Evolutionary conservation across 2,797 vertebrate species (phyloP), one percentile per base, ranked within the genome.

Genomic region (Chrosomus eos): DNA sequence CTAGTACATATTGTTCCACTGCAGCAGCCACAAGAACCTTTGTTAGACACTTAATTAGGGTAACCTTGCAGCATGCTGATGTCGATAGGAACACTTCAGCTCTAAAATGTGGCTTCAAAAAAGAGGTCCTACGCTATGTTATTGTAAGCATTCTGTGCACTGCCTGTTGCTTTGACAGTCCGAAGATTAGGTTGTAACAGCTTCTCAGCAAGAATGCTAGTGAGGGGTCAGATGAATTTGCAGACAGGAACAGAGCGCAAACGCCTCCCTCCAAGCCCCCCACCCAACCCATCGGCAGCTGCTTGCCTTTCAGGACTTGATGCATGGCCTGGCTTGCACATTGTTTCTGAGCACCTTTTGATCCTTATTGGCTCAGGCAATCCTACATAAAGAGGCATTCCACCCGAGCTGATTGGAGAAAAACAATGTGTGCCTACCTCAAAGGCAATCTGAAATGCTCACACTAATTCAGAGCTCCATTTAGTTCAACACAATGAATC

Each of bases 261-360:
- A 53, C 53, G 77, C 73, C 66, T 62, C 87, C 45, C 51, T 71
- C 67, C 66, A 38, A 23, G 45, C 45, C 66, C 73, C 79, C 66
- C 66, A 76, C 16, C 62, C 80, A 67, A 26, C 71, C 43, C 75
- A 85, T 62, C 71, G 89, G 88, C 88, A 92, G 92, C 90, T 93
- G 92, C 81, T 66, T 83, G 80, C 90, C 90, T 90, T 90, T 92
- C 86, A 89, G 86, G 77, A 55, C 71, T 82, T 90, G 90, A 93
- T 87, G 80, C 91, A 88, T 86, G 84, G 89, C 88, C 89, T 91
- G 89, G 91, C 88, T 90, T 82, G 80, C 71, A 86, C 90, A 91
- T 93, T 93, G 91, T 94, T 91, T 89, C 82, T 88, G 87, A 86
- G 89, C 89, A 92, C 89, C 90, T 92, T 92, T 92, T 93, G 91